Conservation (phyloP, 1,140 invertebrate genomes). For the Pissodes strobi region DNA sequence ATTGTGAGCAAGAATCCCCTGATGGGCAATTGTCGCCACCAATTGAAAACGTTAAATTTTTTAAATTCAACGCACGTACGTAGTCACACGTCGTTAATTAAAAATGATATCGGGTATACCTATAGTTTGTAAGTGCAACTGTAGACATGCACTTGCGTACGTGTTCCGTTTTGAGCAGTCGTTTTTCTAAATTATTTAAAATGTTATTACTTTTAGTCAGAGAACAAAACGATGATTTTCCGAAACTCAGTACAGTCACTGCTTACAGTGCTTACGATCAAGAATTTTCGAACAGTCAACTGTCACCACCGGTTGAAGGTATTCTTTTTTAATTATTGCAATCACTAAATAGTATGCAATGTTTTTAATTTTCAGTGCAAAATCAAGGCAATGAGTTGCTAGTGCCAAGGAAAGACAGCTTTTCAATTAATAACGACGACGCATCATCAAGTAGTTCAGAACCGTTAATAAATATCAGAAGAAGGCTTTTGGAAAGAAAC, state of each 20-base stretch:
- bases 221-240: background rate
- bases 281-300: conserved; percentile 2
- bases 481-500: too few relatives aligned
- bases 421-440: conserved; percentile 1
- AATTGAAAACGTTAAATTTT: background rate
- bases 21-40: too few relatives aligned
- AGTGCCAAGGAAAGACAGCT: background rate
- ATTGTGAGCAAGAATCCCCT: background rate
- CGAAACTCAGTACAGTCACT: background rate
- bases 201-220: background rate
- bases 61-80: background rate
- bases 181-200: too few relatives aligned
- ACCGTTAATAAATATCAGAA: too few relatives aligned
- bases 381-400: conserved; percentile 6
- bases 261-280: background rate
- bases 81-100: too few relatives aligned
- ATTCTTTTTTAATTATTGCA: conserved; percentile 1
- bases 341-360: conserved; percentile 5
- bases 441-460: background rate
- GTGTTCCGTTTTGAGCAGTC: too few relatives aligned
- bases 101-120: background rate
- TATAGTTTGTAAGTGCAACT: background rate
- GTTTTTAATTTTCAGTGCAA: conserved; percentile 12
- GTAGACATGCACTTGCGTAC: background rate
- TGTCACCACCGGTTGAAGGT: background rate